Percentiles rank a stretch among this genome's conserved stretches.
These are phyloP conservation scores for Solenodon paradoxus DNA, from an alignment of 2,113 vertebrate species.

Conservation along the genomic window DNA sequence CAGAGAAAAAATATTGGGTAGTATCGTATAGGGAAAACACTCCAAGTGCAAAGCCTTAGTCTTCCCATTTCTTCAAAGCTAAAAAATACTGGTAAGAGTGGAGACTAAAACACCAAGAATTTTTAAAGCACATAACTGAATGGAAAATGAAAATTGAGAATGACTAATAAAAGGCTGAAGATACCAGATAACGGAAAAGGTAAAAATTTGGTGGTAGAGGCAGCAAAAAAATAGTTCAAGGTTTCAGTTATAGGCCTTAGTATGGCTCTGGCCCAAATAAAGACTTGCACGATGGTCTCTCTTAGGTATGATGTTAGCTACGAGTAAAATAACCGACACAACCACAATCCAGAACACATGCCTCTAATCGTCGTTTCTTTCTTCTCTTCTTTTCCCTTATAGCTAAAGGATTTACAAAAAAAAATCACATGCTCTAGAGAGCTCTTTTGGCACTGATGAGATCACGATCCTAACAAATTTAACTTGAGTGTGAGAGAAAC, in stretches of 20 bases:
- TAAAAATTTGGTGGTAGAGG: neutral
- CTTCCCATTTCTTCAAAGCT: neutral
- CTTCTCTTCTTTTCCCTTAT: neutral
- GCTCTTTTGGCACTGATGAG: neutral
- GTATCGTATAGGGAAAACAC: neutral
- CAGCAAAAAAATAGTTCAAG: neutral
- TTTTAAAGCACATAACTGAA: constrained; percentile 3
- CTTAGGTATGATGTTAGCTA: neutral
- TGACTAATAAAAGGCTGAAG: neutral
- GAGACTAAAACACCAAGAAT: neutral
- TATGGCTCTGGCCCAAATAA: neutral
- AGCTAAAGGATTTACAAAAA: neutral
- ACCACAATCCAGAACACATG: neutral
- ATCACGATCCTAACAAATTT: constrained; percentile 33
- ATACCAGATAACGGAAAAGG: neutral
- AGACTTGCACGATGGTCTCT: neutral
- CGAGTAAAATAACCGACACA: neutral
- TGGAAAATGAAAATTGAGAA: neutral
- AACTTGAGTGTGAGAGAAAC: constrained; percentile 39
- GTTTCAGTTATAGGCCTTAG: neutral
- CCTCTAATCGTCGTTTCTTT: constrained; percentile 13
- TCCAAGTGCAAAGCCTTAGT: neutral
- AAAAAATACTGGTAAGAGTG: neutral
- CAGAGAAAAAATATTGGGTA: neutral
- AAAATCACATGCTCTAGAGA: neutral